A percentile compares a stretch with the other conserved stretches of the same genome.
phyloP scores from a whole-genome alignment of 2,888 invertebrate genomes.

The Elysia crispata region DNA sequence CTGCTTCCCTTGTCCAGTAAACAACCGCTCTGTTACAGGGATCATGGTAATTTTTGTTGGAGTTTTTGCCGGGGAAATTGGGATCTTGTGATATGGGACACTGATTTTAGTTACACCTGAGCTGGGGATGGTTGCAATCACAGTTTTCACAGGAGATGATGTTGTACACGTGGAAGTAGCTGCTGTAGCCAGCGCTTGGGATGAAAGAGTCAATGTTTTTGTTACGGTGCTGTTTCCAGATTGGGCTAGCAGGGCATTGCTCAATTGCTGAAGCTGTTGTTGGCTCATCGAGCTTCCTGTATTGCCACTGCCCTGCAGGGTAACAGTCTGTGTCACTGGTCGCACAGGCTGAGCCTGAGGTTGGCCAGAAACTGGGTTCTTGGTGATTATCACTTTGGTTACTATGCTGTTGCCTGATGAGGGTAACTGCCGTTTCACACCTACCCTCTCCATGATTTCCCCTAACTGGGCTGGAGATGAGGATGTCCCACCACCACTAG shows the following conservation, averaged over 20 bases:
- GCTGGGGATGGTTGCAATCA: conserved; percentile 64
- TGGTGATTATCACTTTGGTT: conserved; percentile 76
- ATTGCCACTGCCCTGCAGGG: conserved; percentile 41
- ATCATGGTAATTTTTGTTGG: conserved; percentile 79
- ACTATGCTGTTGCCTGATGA: conserved; percentile 63
- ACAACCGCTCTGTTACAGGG: conserved; percentile 82
- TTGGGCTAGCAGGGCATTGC: no score
- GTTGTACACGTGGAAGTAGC: no score
- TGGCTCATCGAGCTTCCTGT: conserved; percentile 24
- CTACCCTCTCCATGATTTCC: conserved; percentile 49
- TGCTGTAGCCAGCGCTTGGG: conserved; percentile 77
- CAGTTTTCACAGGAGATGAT: conserved; percentile 67
- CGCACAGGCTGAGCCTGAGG: conserved; percentile 65
- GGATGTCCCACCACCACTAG: neutral
- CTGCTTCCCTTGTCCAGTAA: conserved; percentile 55
- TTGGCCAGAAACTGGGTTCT: conserved; percentile 71
- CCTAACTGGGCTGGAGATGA: conserved; percentile 33
- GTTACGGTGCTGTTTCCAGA: conserved; percentile 67
- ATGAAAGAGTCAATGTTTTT: conserved; percentile 83
- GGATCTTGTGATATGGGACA: conserved; percentile 67
- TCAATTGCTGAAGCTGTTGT: neutral
- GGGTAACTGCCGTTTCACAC: conserved; percentile 54
- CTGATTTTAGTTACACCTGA: conserved; percentile 64
- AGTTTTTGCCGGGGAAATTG: conserved; percentile 77
- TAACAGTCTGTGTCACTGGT: conserved; percentile 40